Evolutionary conservation across 2,888 invertebrate species (phyloP).

Genomic region (Torymus auratus): DNA sequence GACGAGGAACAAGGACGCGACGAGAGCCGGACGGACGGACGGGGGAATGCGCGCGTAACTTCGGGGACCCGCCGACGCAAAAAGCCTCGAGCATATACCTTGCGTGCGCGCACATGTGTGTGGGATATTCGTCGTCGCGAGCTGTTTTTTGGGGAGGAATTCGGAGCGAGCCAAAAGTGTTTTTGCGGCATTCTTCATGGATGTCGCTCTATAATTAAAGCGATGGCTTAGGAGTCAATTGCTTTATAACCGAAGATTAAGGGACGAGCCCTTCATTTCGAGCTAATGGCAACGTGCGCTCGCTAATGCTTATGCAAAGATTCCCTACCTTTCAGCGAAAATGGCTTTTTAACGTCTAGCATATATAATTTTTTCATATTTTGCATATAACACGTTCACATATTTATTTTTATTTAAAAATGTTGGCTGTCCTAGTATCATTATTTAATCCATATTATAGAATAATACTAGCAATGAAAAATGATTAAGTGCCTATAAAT

Average conservation of each 20-base stretch:
- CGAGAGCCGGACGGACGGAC: not conserved
- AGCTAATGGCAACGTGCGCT: not conserved
- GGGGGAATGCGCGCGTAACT: constrained; percentile 8
- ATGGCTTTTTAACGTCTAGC: too few species aligned
- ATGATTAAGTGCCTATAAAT: too few species aligned
- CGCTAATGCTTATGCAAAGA: not conserved
- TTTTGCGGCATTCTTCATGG: constrained; percentile 39
- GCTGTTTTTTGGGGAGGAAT: not conserved
- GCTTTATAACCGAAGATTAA: constrained; percentile 30
- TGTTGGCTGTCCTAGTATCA: too few species aligned
- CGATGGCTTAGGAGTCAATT: constrained; percentile 20
- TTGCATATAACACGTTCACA: too few species aligned
- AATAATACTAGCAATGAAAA: too few species aligned
- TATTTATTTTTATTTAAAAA: too few species aligned
- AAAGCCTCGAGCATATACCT: not conserved
- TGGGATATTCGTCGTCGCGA: too few species aligned
- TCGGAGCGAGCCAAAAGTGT: constrained; percentile 1
- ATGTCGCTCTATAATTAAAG: constrained; percentile 41
- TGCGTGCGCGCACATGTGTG: not conserved
- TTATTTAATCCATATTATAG: too few species aligned
- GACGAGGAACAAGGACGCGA: constrained; percentile 38
- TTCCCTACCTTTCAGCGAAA: too few species aligned
- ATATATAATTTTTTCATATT: too few species aligned
- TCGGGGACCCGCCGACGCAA: constrained; percentile 1
- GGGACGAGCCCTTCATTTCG: not conserved